Percentiles rank a stretch among this genome's conserved stretches.
Conservation (phyloP, 1,140 invertebrate genomes). For the Drosophila setifemur region DNA sequence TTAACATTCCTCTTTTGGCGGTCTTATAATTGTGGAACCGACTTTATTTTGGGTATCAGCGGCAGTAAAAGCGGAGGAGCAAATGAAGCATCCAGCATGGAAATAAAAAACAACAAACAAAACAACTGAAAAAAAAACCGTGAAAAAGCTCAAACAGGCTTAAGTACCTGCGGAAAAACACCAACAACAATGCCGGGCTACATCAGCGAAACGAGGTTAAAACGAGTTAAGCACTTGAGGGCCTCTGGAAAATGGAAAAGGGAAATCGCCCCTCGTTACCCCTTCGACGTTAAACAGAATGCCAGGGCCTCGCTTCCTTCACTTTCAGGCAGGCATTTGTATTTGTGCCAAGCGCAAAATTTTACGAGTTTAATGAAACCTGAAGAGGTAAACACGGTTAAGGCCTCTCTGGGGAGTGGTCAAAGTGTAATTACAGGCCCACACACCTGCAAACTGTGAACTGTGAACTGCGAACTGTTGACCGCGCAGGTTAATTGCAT, state of each 20-base stretch:
- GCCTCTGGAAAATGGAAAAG: slow-evolving; percentile 12
- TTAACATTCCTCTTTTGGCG: neutral
- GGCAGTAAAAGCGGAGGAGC: slow-evolving; percentile 13
- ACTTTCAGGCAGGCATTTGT: neutral
- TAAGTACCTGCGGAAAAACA: slow-evolving; percentile 47
- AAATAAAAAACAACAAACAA: neutral
- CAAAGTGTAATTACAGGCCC: slow-evolving; percentile 40
- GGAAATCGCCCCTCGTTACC: slow-evolving; percentile 18
- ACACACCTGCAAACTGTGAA: neutral
- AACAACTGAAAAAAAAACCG: slow-evolving; percentile 15
- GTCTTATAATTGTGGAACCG: slow-evolving; percentile 32
- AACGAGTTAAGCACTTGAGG: slow-evolving; percentile 58
- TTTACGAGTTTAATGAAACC: slow-evolving; percentile 60
- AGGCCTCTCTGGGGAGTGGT: slow-evolving; percentile 28
- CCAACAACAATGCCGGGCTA: slow-evolving; percentile 21
- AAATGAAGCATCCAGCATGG: slow-evolving; percentile 45
- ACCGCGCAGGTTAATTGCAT: slow-evolving; percentile 57
- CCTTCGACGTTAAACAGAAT: slow-evolving; percentile 41
- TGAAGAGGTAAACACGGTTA: slow-evolving; percentile 58
- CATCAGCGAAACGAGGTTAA: slow-evolving; percentile 54
- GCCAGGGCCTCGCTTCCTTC: too few relatives aligned
- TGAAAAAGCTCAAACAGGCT: slow-evolving; percentile 33
- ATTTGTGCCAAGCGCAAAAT: slow-evolving; percentile 13
- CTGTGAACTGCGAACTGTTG: slow-evolving; percentile 35
- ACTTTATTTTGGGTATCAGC: slow-evolving; percentile 32